Evolutionary conservation across 1,140 invertebrate species (phyloP).

Genomic region (Zaprionus africanus): DNA sequence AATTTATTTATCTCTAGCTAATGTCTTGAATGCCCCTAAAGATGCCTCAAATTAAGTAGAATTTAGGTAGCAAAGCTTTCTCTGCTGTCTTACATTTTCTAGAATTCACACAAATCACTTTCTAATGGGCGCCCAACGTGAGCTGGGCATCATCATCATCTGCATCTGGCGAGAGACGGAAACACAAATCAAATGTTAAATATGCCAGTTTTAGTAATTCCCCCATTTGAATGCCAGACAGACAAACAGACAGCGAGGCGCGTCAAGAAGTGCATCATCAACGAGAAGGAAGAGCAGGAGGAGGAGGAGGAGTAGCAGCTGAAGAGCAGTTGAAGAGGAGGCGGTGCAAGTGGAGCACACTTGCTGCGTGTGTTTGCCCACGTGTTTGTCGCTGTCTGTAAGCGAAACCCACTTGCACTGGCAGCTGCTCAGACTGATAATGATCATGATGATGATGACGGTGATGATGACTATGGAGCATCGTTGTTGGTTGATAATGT

Average conservation of each 20-base stretch:
- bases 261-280: conserved; percentile 6
- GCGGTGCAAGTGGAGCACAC: conserved; percentile 31
- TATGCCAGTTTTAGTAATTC: conserved; percentile 36
- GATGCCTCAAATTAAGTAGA: neutral
- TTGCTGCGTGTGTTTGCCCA: conserved; percentile 34
- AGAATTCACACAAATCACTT: conserved; percentile 32
- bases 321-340: neutral
- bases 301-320: no score
- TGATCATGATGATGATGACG: conserved; percentile 29
- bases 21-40: neutral
- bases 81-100: neutral
- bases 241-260: conserved; percentile 14
- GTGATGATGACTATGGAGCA: conserved; percentile 19
- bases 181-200: conserved; percentile 51
- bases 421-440: conserved; percentile 33
- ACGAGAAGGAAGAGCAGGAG: neutral
- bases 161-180: conserved; percentile 24
- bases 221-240: conserved; percentile 45
- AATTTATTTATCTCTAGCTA: neutral
- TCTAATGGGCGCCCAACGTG: conserved; percentile 16
- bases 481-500: conserved; percentile 18
- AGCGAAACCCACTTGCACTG: conserved; percentile 52
- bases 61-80: conserved; percentile 5
- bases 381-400: conserved; percentile 42
- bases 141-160: conserved; percentile 1